phyloP scores from a whole-genome alignment of 23 tunicate genomes.

The Halocynthia roretzi region DNA sequence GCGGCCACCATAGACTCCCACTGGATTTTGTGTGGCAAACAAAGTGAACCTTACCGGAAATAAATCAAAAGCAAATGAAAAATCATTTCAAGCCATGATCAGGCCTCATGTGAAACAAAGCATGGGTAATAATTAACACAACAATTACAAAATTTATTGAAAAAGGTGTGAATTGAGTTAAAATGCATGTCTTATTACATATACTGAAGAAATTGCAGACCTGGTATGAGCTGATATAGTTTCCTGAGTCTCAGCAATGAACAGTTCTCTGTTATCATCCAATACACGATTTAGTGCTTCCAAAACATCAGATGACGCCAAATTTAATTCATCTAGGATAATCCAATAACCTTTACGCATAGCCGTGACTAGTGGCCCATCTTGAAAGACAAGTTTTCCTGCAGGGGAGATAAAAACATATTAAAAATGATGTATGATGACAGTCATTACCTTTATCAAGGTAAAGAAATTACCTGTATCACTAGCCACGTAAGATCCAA shows the following conservation, averaged over 20 bases:
- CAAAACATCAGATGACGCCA: conserved; percentile 95
- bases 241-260: conserved; percentile 94
- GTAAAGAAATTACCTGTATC: conserved; percentile 26
- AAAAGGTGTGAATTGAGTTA: not conserved
- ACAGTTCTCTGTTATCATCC: conserved; percentile 97
- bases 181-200: not conserved
- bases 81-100: too few relatives aligned
- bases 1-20: conserved; percentile 93
- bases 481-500: conserved; percentile 71
- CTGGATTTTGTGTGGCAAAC: conserved; percentile 95
- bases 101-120: too few relatives aligned
- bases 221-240: conserved; percentile 81
- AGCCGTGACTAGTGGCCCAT: conserved; percentile 97
- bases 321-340: conserved; percentile 87
- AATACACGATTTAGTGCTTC: conserved; percentile 94
- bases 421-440: not conserved
- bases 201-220: conserved; percentile 1
- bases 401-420: not conserved
- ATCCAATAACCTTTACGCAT: conserved; percentile 98
- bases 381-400: conserved; percentile 80
- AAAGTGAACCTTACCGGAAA: conserved; percentile 39
- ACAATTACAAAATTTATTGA: not conserved
- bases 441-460: not conserved
- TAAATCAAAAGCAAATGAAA: not conserved
- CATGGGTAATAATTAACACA: too few relatives aligned